Conservation (phyloP, 2,888 invertebrate genomes). For the Meandrusa payeni region DNA sequence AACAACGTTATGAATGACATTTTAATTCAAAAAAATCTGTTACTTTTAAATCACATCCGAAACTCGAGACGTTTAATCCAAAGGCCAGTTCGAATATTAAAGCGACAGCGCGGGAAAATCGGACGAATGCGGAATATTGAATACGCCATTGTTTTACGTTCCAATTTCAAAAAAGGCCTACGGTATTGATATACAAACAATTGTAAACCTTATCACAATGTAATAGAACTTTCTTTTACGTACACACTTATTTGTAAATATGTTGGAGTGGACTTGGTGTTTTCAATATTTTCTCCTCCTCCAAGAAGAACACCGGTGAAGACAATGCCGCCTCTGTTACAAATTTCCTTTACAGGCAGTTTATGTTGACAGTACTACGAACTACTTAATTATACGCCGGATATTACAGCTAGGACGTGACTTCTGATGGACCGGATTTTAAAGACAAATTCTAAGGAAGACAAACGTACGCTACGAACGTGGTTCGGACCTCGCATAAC, state of each 20-base stretch:
- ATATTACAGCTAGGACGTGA: slow-evolving; percentile 32
- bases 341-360: slow-evolving; percentile 57
- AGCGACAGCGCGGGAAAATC: slow-evolving; percentile 58
- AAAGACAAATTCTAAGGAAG: slow-evolving; percentile 10
- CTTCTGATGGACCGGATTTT: slow-evolving; percentile 6
- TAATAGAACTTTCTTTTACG: slow-evolving; percentile 26
- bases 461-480: slow-evolving; percentile 4
- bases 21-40: slow-evolving; percentile 29
- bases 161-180: slow-evolving; percentile 13
- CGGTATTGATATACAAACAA: slow-evolving; percentile 10
- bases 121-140: slow-evolving; percentile 56
- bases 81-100: slow-evolving; percentile 59
- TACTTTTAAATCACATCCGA: slow-evolving; percentile 29
- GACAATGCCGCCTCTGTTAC: slow-evolving; percentile 61
- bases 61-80: slow-evolving; percentile 46
- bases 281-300: slow-evolving; percentile 19
- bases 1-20: slow-evolving; percentile 13
- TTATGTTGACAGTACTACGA: slow-evolving; percentile 45
- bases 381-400: slow-evolving; percentile 31
- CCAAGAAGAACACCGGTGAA: slow-evolving; percentile 29
- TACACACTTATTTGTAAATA: slow-evolving; percentile 18
- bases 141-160: slow-evolving; percentile 45
- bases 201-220: slow-evolving; percentile 22
- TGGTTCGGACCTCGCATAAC: neutral
- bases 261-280: slow-evolving; percentile 2